Percentiles rank a stretch among this genome's conserved stretches.
Evolutionary conservation across 2,888 invertebrate genomes (phyloP).

Genomic region (Pseudococcus longispinus): DNA sequence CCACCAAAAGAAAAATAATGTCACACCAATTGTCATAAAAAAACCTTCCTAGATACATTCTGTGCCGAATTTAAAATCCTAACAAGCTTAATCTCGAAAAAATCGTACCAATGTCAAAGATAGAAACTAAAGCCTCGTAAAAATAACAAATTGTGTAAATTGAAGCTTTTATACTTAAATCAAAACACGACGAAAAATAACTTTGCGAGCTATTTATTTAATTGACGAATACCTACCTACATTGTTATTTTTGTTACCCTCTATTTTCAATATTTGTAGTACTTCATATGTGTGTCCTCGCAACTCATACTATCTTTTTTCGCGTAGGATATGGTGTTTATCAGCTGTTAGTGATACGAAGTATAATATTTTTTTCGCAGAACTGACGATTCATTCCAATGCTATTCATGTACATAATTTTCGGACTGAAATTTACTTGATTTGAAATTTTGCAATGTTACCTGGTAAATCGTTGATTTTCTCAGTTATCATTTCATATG

Average conservation of each 20-base stretch:
- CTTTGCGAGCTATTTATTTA: not conserved
- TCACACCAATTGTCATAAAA: no score
- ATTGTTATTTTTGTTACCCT: not conserved
- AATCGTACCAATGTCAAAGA: not conserved
- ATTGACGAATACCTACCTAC: not conserved
- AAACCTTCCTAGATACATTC: no score
- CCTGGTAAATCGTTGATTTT: not conserved
- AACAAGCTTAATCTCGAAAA: no score
- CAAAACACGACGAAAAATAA: not conserved
- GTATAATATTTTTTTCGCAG: not conserved
- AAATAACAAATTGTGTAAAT: not conserved
- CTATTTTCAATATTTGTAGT: not conserved
- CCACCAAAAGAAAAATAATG: no score
- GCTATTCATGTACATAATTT: not conserved
- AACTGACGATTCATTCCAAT: not conserved
- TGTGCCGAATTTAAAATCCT: no score
- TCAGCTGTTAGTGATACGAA: not conserved
- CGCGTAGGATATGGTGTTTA: not conserved
- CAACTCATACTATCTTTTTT: not conserved
- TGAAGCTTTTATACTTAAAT: not conserved
- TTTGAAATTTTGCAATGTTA: not conserved
- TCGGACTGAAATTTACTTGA: not conserved
- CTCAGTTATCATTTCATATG: no score
- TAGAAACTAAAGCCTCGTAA: not conserved
- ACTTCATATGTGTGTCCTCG: not conserved